Percentiles rank a stretch among this genome's conserved stretches.
These are phyloP conservation scores for Hyppa rectilinea DNA, from an alignment of 2,888 invertebrate species.

Conservation along the genomic window DNA sequence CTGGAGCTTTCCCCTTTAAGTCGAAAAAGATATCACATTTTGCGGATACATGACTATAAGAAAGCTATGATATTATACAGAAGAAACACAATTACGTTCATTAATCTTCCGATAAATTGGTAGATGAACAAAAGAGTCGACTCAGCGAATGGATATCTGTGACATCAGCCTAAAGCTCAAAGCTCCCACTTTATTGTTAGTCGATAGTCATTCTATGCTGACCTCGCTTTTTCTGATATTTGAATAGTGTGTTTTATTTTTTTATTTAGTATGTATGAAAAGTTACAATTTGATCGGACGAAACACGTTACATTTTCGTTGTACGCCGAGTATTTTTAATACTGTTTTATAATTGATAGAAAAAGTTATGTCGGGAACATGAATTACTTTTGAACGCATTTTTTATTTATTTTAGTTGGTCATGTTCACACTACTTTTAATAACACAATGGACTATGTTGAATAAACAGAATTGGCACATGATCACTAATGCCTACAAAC, in stretches of 20 bases:
- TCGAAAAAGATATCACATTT: slow-evolving; percentile 5
- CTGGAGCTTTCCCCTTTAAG: too few relatives aligned
- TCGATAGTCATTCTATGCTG: slow-evolving; percentile 53
- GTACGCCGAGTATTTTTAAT: slow-evolving; percentile 13
- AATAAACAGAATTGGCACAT: not conserved
- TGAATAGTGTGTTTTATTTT: slow-evolving; percentile 49
- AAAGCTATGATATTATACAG: slow-evolving; percentile 41
- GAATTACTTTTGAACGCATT: slow-evolving; percentile 15
- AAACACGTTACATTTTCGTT: slow-evolving; percentile 25
- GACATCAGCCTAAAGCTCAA: slow-evolving; percentile 63
- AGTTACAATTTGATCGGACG: slow-evolving; percentile 35
- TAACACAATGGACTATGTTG: not conserved
- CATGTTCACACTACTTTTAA: not conserved
- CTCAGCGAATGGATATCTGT: slow-evolving; percentile 60
- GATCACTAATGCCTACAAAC: not conserved
- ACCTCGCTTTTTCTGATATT: slow-evolving; percentile 52
- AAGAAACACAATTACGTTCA: slow-evolving; percentile 56
- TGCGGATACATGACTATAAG: slow-evolving; percentile 12
- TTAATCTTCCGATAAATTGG: slow-evolving; percentile 62
- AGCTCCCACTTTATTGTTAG: slow-evolving; percentile 61
- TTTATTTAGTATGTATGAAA: slow-evolving; percentile 35
- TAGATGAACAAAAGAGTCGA: slow-evolving; percentile 63
- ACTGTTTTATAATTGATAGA: slow-evolving; percentile 13
- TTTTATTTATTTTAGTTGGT: slow-evolving; percentile 6
- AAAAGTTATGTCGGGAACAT: slow-evolving; percentile 18